Evolutionary conservation across 2,888 invertebrate species (phyloP).

Genomic region (Ochlodes sylvanus): DNA sequence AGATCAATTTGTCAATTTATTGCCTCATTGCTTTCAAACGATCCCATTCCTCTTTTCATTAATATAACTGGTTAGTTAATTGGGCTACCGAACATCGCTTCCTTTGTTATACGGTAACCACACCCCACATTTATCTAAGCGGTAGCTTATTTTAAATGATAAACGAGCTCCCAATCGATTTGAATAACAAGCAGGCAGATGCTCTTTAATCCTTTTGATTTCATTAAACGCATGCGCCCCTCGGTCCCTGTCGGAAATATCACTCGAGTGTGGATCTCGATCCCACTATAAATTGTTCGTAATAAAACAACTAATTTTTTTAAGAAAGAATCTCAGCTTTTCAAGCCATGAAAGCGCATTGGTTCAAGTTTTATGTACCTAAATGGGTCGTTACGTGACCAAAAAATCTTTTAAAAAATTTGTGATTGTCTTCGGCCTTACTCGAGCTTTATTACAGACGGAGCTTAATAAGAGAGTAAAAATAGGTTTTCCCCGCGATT

Average conservation of each 20-base stretch:
- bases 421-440: conserved; percentile 50
- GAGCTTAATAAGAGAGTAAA: conserved; percentile 45
- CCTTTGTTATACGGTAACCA: conserved; percentile 79
- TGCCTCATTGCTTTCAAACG: conserved; percentile 22
- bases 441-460: conserved; percentile 18
- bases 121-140: conserved; percentile 82
- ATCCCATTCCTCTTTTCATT: conserved; percentile 59
- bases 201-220: conserved; percentile 84
- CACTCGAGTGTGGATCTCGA: conserved; percentile 75
- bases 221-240: conserved; percentile 84
- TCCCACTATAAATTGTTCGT: conserved; percentile 67
- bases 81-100: conserved; percentile 72
- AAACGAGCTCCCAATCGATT: conserved; percentile 84
- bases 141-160: conserved; percentile 84
- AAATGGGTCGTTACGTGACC: conserved; percentile 59
- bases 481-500: conserved; percentile 48
- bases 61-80: conserved; percentile 76
- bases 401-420: conserved; percentile 58
- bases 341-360: conserved; percentile 47
- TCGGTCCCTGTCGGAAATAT: conserved; percentile 83
- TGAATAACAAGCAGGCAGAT: conserved; percentile 85
- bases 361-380: conserved; percentile 44
- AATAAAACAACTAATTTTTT: conserved; percentile 61
- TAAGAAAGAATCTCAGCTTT: conserved; percentile 51
- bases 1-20: conserved; percentile 50